phyloP scores from a whole-genome alignment of 2,113 vertebrate species.

The Daboia siamensis region DNA sequence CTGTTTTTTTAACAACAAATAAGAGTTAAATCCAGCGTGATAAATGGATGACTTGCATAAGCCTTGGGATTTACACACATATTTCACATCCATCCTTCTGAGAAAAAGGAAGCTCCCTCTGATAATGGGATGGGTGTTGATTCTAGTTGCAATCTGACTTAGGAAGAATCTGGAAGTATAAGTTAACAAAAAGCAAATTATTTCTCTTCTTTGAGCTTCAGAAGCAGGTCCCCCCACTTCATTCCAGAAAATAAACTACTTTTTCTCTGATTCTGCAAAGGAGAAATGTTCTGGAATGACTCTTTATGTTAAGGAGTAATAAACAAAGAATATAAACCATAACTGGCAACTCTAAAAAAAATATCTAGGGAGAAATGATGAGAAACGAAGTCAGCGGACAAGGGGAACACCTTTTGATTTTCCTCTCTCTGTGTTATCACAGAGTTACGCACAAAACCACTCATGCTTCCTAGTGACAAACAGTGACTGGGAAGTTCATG shows the following conservation, averaged over 20 bases:
- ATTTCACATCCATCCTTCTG: not conserved
- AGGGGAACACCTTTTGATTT: not conserved
- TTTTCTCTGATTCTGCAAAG: fast-evolving
- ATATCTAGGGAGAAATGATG: not conserved
- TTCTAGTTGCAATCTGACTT: fast-evolving
- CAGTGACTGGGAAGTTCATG: not conserved
- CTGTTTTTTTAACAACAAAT: not conserved
- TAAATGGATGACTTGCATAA: not conserved
- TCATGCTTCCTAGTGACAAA: fast-evolving
- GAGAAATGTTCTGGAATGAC: not conserved
- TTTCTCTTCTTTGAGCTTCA: conserved; percentile 28
- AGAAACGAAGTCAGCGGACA: not conserved
- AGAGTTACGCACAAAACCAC: not conserved
- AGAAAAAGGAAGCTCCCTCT: not conserved
- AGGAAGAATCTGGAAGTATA: not conserved
- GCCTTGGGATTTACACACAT: not conserved
- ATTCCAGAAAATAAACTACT: not conserved
- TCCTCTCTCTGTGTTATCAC: not conserved
- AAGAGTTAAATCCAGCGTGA: not conserved
- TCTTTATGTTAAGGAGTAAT: not conserved
- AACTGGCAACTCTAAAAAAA: not conserved
- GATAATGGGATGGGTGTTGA: not conserved
- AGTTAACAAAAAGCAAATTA: conserved; percentile 12
- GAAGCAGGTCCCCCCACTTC: not conserved
- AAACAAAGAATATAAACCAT: not conserved